Evolutionary conservation across 2,113 vertebrate species (phyloP), one percentile per base, ranked within the genome.

Genomic region (Cheilinus undulatus): DNA sequence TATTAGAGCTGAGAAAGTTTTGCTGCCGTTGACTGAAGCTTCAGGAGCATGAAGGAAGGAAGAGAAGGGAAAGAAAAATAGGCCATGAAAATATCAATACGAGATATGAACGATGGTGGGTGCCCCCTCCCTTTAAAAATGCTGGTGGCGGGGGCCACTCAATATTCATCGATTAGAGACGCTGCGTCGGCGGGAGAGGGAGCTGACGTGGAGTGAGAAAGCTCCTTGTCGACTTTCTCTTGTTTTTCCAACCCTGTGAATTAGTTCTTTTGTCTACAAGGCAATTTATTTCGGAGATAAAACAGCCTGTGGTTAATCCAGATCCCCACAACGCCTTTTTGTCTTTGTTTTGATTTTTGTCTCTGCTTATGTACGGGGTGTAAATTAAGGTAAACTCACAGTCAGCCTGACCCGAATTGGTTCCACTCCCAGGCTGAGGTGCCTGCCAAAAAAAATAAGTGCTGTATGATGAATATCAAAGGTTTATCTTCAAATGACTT

Each of bases 241-340:
- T 73, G 60, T 87, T 86, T 82, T 74, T 79, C 71, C 56, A 88
- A 83, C 83, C 82, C 67, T 13, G 34, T 24, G 49, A 82, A 86
- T 89, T 62, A 88, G 61, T 76, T 82, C 65, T 87, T 90, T 90
- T 90, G 78, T 85, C 82, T 88, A 84, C 84, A 86, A 84, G 88
- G 88, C 79, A 90, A 90, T 91, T 90, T 92, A 88, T 90, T 86
- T 83, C 1, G 10, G 69, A 86, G 85, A 87, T 89, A 85, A 91
- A 90, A 85, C 69, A 82, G 74, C 69, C 80, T 63, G 66, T 73
- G 65, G 88, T 86, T 89, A 87, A 90, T 89, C 86, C 85, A 52
- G 58, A 63, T 76, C 64, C 62, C 26, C 36, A 48, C 77, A 27
- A 59, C n/a, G 43, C 51, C 72, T 69, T 74, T 68, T 75, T 70